Evolutionary conservation across 2,113 vertebrate genomes (phyloP).

Genomic region (Parus major): DNA sequence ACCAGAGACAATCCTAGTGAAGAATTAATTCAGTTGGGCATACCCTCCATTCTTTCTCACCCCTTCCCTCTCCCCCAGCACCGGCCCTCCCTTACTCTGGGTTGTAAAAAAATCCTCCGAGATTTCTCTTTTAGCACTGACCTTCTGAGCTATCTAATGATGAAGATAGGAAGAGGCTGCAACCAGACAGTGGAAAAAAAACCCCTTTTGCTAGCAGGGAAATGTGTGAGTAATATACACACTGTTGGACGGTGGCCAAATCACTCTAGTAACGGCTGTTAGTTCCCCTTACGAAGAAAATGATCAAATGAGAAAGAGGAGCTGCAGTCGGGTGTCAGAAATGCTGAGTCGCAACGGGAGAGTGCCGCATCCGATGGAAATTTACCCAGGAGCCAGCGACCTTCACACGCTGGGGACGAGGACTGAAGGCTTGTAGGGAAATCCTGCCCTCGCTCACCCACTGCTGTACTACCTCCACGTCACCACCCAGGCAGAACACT

Average conservation of each 20-base stretch:
- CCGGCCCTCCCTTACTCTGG: background rate
- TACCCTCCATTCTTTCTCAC: background rate
- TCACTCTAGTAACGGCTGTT: conserved; percentile 60
- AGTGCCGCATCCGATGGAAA: conserved; percentile 61
- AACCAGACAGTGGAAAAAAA: conserved; percentile 30
- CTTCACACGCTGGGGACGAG: background rate
- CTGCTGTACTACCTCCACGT: background rate
- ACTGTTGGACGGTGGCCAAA: conserved; percentile 44
- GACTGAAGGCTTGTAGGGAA: background rate
- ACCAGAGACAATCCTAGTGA: background rate
- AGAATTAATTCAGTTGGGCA: background rate
- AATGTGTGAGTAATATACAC: conserved; percentile 51
- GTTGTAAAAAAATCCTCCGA: background rate
- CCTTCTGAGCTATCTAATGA: conserved; percentile 40
- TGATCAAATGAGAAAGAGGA: conserved; percentile 27
- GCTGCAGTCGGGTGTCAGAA: conserved; percentile 44
- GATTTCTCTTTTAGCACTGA: conserved; percentile 44
- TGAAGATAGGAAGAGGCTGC: conserved; percentile 48
- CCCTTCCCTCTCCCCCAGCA: background rate
- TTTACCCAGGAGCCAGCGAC: conserved; percentile 44
- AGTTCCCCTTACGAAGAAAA: conserved; percentile 20
- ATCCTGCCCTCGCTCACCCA: background rate
- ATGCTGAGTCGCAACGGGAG: conserved; percentile 27
- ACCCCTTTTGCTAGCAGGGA: conserved; percentile 33
- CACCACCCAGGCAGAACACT: background rate